Evolutionary conservation across 2,797 vertebrate species (phyloP).

Genomic region (Enoplosus armatus): DNA sequence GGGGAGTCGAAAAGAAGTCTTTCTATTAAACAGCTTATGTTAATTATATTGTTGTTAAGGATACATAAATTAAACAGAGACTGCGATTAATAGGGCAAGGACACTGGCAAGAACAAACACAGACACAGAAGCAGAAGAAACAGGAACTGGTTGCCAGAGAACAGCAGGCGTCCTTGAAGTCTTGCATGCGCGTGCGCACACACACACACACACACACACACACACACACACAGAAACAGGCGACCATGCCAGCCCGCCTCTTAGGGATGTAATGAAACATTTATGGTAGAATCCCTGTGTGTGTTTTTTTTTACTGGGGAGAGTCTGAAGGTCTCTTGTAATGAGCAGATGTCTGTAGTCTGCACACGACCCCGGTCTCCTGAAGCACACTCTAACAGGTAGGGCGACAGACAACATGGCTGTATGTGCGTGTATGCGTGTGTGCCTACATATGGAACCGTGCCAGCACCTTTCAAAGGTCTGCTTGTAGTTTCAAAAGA

Average conservation of each 20-base stretch:
- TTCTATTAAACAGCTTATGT: conserved; percentile 80
- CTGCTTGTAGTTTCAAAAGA: conserved; percentile 36
- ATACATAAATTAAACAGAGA: conserved; percentile 82
- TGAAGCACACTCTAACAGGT: conserved; percentile 70
- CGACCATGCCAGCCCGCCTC: conserved; percentile 69
- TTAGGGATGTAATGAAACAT: conserved; percentile 82
- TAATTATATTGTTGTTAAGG: conserved; percentile 84
- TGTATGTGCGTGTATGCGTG: conserved; percentile 23
- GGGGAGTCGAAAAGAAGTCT: conserved; percentile 61
- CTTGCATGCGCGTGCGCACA: conserved; percentile 22
- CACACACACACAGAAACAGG: conserved; percentile 46
- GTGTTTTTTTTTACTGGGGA: conserved; percentile 67
- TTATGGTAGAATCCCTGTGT: conserved; percentile 76
- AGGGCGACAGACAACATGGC: conserved; percentile 39
- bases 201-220: conserved; percentile 35
- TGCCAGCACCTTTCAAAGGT: conserved; percentile 42
- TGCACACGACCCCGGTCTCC: conserved; percentile 64
- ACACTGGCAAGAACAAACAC: conserved; percentile 80
- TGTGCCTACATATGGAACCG: conserved; percentile 15
- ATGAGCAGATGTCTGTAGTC: conserved; percentile 82
- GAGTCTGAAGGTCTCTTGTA: conserved; percentile 82
- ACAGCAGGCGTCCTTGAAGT: conserved; percentile 82
- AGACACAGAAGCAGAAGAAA: conserved; percentile 73
- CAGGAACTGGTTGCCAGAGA: conserved; percentile 74
- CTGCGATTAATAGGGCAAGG: conserved; percentile 83